Base-by-base conservation (phyloP, 2,888 invertebrate species). In the Rhimphoctona megacephalus region DNA sequence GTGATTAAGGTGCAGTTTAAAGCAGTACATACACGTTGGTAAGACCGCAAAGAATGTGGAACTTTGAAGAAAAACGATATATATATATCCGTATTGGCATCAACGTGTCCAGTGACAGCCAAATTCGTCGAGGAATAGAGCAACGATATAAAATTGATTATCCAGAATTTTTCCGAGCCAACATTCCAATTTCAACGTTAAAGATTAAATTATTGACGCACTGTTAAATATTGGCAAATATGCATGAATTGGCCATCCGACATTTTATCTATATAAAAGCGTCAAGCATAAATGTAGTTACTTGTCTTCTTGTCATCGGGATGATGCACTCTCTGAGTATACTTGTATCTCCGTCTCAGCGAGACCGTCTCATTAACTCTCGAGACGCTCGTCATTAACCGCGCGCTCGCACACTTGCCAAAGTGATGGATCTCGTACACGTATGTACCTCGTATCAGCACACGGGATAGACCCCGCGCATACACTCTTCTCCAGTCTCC, bases 21-120 rank as follows among this genome's bases (percentile, higher is more conserved):
- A n/a, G n/a, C 52, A 19, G 30, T 25, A 61, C 19, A 5, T 17
- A 64, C 46, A 43, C 25, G n/a, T 39, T 46, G 46, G 52, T 52
- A 25, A 61, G 85, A 83, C 81, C 81, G 74, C 22, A 49, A 17
- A 67, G 74, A 85, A 87, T 82, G 88, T 90, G 90, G 90, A 90
- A 92, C 91, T 92, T 92, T 91, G 89, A 90, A 78, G 92, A 90
- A 92, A 92, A 91, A 90, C 91, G 91, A 33, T 33, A 33, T 33
- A 33, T 33, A 33, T 33, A 33, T 43, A 9, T 11, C 43, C 11
- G 11, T 43, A 43, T 43, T 92, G 91, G 89, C 89, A 87, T 89
- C 87, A 90, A 89, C 64, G 30, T 79, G 43, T 49, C 70, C 52
- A 64, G 69, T 33, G 64, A 46, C 78, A 61, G 57, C 49, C 54